Conservation (phyloP, 2,797 vertebrate species). For the Sebastes iracundus region DNA sequence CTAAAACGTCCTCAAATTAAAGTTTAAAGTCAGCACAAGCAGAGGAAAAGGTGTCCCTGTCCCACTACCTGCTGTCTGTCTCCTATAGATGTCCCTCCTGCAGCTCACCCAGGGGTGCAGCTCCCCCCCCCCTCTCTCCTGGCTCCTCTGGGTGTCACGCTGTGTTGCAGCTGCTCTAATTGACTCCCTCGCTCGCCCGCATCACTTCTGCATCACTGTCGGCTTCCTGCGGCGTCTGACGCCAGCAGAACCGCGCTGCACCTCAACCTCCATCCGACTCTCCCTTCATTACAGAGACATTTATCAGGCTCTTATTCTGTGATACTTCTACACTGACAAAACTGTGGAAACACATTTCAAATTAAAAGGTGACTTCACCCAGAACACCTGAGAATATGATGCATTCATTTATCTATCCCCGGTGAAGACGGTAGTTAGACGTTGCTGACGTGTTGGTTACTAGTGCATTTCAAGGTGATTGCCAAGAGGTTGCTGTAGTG, state of each 20-base stretch:
- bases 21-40: neutral
- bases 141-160: slow-evolving; percentile 12
- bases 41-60: neutral
- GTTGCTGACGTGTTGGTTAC: too few relatives aligned
- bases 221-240: slow-evolving; percentile 17
- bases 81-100: neutral
- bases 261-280: neutral
- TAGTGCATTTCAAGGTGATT: too few relatives aligned
- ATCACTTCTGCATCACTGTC: slow-evolving; percentile 39
- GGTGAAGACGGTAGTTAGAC: neutral
- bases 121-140: neutral
- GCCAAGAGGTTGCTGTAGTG: too few relatives aligned
- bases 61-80: neutral
- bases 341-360: neutral
- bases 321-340: neutral
- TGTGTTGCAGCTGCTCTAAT: slow-evolving; percentile 47
- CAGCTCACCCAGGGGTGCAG: neutral
- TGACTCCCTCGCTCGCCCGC: slow-evolving; percentile 18
- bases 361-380: neutral
- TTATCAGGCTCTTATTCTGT: too few relatives aligned
- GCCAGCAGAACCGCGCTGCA: neutral
- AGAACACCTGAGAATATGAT: neutral
- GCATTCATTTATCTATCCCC: neutral
- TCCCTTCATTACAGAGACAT: neutral
- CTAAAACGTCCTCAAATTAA: neutral